These are phyloP conservation scores for Dendropsophus ebraccatus DNA, from an alignment of 2,113 vertebrate species.

Conservation along the genomic window DNA sequence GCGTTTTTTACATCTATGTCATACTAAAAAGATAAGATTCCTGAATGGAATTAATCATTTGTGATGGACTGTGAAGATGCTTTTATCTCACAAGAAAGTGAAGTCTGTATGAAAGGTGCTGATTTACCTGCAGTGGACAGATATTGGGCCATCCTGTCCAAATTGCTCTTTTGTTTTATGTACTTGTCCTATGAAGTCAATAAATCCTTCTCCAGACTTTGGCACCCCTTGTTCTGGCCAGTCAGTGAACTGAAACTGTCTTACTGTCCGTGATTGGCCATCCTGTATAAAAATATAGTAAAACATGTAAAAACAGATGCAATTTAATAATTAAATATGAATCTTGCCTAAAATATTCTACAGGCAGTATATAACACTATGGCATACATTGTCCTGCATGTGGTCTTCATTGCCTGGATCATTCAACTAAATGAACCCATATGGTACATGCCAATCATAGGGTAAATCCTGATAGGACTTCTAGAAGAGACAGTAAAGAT, in stretches of 20 bases:
- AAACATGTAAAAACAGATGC: background rate
- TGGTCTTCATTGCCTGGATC: too few species aligned
- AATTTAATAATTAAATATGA: background rate
- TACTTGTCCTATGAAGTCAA: constrained; percentile 99
- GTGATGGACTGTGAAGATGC: background rate
- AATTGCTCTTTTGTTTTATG: constrained; percentile 99
- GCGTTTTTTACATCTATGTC: background rate
- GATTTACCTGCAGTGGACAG: constrained; percentile 96
- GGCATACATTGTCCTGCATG: background rate
- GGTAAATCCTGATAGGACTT: too few species aligned
- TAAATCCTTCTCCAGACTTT: constrained; percentile 98
- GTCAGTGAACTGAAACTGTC: constrained; percentile 99
- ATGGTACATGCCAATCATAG: too few species aligned
- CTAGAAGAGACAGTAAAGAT: too few species aligned
- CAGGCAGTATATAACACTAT: background rate
- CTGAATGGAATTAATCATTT: background rate
- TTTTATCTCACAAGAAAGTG: background rate
- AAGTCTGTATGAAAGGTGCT: background rate
- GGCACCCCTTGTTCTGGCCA: constrained; percentile 99
- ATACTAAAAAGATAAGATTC: background rate
- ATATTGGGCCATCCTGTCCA: constrained; percentile 98
- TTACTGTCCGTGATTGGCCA: constrained; percentile 95
- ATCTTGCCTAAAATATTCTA: background rate
- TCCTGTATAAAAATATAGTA: constrained; percentile 76
- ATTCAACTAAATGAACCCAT: too few species aligned